Evolutionary conservation across 2,888 invertebrate genomes (phyloP), one percentile per base, ranked within the genome.

Genomic region (Ametastegia equiseti): DNA sequence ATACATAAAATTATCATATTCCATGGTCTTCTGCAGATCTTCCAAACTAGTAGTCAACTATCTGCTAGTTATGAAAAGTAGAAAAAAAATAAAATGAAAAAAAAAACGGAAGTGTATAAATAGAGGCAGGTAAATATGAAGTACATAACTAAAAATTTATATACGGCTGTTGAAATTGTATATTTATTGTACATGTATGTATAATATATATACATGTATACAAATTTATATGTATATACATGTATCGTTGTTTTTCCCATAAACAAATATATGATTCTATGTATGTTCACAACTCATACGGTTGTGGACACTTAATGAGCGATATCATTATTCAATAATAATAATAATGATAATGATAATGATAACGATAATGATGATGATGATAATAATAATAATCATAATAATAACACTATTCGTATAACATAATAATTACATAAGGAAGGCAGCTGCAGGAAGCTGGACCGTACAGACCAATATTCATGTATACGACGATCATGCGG

Each of bases 391-490:
- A n/a, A n/a, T n/a, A n/a, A n/a, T n/a, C n/a, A n/a, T n/a, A n/a
- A 47, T 45, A n/a, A 47, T 42, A 23, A 71, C 27, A 71, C 45
- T 71, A 71, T 15, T 45, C n/a, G n/a, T n/a, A n/a, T n/a, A n/a
- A n/a, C n/a, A n/a, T n/a, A n/a, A n/a, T n/a, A n/a, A n/a, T n/a
- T 71, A 23, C 23, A 67, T 71, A 30, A 71, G 71, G 71, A 71
- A 50, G 50, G 75, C 50, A 75, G 33, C 75, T 45, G 50, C 75
- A 50, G 50, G 75, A 75, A 75, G 75, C 75, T 75, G 33, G 54
- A 54, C 36, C 54, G 19, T 36, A 75, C 19, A 54, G 75, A 75
- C 33, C 75, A 33, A 54, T 67, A n/a, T n/a, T n/a, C n/a, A n/a
- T n/a, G n/a, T n/a, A n/a, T n/a, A n/a, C n/a, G n/a, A n/a, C n/a